Conservation (phyloP, 2,888 invertebrate species). For the Protophormia terraenovae region DNA sequence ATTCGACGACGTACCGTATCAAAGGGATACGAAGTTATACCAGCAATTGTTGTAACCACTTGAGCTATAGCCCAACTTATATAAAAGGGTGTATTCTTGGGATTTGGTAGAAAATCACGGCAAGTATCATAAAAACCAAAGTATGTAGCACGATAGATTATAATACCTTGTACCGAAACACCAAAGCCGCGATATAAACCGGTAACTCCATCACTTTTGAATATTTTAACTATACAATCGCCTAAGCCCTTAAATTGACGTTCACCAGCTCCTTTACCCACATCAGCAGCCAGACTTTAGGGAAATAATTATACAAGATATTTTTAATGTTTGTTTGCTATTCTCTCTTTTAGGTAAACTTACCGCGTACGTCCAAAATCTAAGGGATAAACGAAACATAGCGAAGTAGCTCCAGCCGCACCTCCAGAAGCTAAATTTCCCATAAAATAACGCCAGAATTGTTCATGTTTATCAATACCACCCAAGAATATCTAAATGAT, state of each 20-base stretch:
- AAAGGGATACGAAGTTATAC: slow-evolving; percentile 96
- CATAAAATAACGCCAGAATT: slow-evolving; percentile 91
- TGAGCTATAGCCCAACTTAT: slow-evolving; percentile 69
- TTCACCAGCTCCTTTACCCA: slow-evolving; percentile 88
- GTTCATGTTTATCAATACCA: slow-evolving; percentile 90
- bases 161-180: slow-evolving; percentile 86
- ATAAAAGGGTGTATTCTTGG: slow-evolving; percentile 64
- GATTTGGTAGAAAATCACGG: slow-evolving; percentile 91
- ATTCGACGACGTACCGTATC: slow-evolving; percentile 96
- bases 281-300: slow-evolving; percentile 86
- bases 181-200: slow-evolving; percentile 69
- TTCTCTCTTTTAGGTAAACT: neutral
- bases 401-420: slow-evolving; percentile 93
- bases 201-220: slow-evolving; percentile 89
- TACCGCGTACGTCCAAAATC: slow-evolving; percentile 93
- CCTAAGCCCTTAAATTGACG: slow-evolving; percentile 93
- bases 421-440: slow-evolving; percentile 94
- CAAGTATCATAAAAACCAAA: slow-evolving; percentile 96
- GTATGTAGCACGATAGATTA: slow-evolving; percentile 95
- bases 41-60: slow-evolving; percentile 89
- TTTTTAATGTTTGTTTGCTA: no score
- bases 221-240: slow-evolving; percentile 91
- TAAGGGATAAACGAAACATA: slow-evolving; percentile 94
- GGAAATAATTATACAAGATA: no score
- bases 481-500: slow-evolving; percentile 64